Conservation (phyloP, 1,140 invertebrate genomes). For the Aporrectodea caliginosa region DNA sequence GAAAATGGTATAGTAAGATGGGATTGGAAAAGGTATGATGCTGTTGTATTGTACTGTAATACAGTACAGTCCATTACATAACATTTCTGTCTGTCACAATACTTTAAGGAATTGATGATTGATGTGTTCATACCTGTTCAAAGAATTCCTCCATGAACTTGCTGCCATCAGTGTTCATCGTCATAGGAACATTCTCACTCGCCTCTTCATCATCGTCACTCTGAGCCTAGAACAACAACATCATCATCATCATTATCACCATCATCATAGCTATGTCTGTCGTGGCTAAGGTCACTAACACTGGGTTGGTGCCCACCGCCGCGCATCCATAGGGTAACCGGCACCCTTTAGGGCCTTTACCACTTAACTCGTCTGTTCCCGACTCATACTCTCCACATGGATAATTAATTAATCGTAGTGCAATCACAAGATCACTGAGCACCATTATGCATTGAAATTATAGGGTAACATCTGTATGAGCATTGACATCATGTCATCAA, state of each 20-base stretch:
- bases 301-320: background rate
- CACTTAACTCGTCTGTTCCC: no score
- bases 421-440: no score
- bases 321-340: background rate
- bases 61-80: background rate
- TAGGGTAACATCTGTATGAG: no score
- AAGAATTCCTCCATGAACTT: constrained; percentile 98
- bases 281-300: background rate
- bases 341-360: no score
- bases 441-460: no score
- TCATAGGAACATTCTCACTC: constrained; percentile 63
- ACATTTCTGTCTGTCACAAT: background rate
- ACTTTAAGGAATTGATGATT: background rate
- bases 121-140: constrained; percentile 85
- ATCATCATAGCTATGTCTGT: background rate
- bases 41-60: background rate
- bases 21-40: background rate
- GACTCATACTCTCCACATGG: background rate
- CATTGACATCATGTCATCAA: no score
- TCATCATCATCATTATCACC: background rate
- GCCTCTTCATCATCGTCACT: constrained; percentile 78
- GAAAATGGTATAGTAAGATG: no score
- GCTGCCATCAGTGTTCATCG: constrained; percentile 62
- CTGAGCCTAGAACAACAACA: constrained; percentile 42
- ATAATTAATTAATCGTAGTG: no score